These are phyloP conservation scores for Lysandra bellargus DNA, from an alignment of 2,888 invertebrate genomes.

Conservation along the genomic window DNA sequence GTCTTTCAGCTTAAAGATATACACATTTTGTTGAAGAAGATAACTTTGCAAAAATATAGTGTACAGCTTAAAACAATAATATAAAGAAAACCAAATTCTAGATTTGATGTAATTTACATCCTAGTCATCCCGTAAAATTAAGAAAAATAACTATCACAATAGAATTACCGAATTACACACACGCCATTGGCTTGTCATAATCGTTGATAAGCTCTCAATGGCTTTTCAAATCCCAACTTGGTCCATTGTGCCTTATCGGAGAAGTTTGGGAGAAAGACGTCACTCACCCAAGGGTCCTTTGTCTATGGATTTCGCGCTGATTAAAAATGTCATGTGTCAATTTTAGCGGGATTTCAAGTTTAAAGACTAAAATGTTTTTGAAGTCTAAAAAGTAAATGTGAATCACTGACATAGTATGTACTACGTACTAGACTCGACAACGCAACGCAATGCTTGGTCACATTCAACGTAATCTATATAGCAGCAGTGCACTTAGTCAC, in stretches of 20 bases:
- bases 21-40: no score
- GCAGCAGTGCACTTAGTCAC: no score
- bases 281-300: slow-evolving; percentile 25
- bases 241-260: slow-evolving; percentile 65
- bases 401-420: no score
- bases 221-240: slow-evolving; percentile 67
- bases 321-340: slow-evolving; percentile 26
- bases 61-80: no score
- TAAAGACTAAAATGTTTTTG: not conserved
- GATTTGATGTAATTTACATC: not conserved
- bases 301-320: slow-evolving; percentile 25
- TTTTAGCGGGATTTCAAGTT: not conserved
- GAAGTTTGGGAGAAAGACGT: slow-evolving; percentile 61
- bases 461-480: no score
- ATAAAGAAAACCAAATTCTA: not conserved
- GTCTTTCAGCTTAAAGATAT: no score
- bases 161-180: slow-evolving; percentile 23
- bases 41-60: no score
- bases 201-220: slow-evolving; percentile 38
- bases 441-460: no score
- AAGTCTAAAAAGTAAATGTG: not conserved
- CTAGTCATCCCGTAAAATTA: not conserved
- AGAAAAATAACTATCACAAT: slow-evolving; percentile 2
- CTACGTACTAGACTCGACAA: no score
- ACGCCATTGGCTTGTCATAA: slow-evolving; percentile 26